phyloP scores from a whole-genome alignment of 2,113 vertebrate species.

The Clarias gariepinus region DNA sequence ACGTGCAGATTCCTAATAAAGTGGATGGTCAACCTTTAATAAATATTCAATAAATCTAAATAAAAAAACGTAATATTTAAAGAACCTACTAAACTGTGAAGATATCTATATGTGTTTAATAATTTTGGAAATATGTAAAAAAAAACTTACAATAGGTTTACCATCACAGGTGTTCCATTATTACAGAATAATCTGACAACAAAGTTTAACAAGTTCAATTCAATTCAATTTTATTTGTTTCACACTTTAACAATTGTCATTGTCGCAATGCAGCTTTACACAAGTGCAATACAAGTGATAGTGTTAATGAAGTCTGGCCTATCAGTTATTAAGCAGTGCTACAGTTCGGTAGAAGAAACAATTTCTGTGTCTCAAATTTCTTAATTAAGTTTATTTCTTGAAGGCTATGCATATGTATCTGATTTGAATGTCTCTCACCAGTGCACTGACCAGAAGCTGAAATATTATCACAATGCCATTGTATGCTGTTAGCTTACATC shows the following conservation, averaged over 20 bases:
- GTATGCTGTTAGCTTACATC: slow-evolving; percentile 29
- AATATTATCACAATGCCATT: not conserved
- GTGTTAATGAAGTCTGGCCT: not conserved
- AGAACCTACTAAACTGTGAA: not conserved
- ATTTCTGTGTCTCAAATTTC: not conserved
- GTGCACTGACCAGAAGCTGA: not conserved
- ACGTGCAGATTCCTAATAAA: not conserved
- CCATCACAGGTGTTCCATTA: not conserved
- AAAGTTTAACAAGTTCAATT: not conserved
- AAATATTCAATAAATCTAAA: not conserved
- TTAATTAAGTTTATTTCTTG: not conserved
- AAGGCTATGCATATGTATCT: not conserved
- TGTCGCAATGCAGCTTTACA: not conserved
- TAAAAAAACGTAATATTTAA: not conserved
- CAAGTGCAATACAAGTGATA: not conserved
- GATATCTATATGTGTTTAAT: not conserved
- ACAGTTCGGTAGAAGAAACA: not conserved
- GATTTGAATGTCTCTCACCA: not conserved
- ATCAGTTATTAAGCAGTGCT: not conserved
- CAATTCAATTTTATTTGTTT: no score
- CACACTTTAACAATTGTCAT: no score
- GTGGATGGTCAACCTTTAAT: not conserved
- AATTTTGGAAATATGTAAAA: not conserved
- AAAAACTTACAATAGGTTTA: not conserved
- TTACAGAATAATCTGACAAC: not conserved